Evolutionary conservation across 2,113 vertebrate species (phyloP).

Genomic region (Scartelaos histophorus): DNA sequence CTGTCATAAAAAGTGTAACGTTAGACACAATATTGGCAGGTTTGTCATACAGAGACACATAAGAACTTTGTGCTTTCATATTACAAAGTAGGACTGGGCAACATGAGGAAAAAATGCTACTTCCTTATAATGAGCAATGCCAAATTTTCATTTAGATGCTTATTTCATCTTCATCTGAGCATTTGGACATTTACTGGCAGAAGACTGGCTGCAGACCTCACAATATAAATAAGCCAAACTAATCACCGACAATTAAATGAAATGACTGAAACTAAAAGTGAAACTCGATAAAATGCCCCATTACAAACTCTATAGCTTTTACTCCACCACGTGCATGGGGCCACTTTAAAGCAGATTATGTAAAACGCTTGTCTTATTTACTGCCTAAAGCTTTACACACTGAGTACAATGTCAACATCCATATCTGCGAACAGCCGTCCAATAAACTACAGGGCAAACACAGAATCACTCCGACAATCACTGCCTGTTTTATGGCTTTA

Average conservation of each 20-base stretch:
- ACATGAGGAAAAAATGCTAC: too few species aligned
- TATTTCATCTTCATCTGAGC: too few species aligned
- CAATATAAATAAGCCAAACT: too few species aligned
- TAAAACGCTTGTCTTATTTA: constrained; percentile 2
- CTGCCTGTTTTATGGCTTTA: constrained; percentile 51
- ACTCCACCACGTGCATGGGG: neutral
- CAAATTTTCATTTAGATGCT: too few species aligned
- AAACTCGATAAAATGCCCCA: too few species aligned
- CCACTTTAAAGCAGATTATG: constrained; percentile 7
- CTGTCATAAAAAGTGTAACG: neutral
- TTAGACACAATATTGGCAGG: neutral
- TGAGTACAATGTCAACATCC: constrained; percentile 12
- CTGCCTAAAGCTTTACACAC: constrained; percentile 6
- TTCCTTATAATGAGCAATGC: too few species aligned
- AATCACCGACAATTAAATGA: too few species aligned
- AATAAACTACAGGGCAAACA: constrained; percentile 37
- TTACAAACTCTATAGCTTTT: neutral
- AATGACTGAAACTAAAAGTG: too few species aligned
- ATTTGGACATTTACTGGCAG: too few species aligned
- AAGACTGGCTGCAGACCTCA: too few species aligned
- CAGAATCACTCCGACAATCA: constrained; percentile 27
- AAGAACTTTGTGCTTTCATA: neutral
- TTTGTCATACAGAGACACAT: neutral
- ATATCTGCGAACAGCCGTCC: neutral
- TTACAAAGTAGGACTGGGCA: too few species aligned